These are phyloP conservation scores for Zaprionus capensis DNA, from an alignment of 1,140 invertebrate genomes.

Conservation along the genomic window DNA sequence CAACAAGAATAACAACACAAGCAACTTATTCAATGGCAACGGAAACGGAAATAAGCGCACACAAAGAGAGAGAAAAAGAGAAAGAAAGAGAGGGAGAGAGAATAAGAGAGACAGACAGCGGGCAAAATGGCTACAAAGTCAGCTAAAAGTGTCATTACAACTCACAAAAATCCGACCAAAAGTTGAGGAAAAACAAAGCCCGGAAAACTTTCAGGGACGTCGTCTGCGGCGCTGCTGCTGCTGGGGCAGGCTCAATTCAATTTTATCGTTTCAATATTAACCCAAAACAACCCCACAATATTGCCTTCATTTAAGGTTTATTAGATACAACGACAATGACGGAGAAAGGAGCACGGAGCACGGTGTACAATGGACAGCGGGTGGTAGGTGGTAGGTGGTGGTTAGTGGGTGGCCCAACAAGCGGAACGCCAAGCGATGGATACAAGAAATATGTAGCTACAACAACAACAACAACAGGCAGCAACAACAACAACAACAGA, in stretches of 20 bases:
- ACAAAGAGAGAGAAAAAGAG: background rate
- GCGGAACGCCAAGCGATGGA: slow-evolving; percentile 68
- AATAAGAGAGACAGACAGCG: background rate
- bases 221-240: slow-evolving; percentile 13
- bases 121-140: slow-evolving; percentile 76
- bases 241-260: slow-evolving; percentile 79
- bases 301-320: slow-evolving; percentile 84
- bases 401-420: slow-evolving; percentile 46
- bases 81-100: background rate
- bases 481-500: slow-evolving; percentile 17
- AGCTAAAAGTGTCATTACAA: slow-evolving; percentile 81
- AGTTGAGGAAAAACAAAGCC: slow-evolving; percentile 50
- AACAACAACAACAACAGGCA: slow-evolving; percentile 11
- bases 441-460: slow-evolving; percentile 71
- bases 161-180: slow-evolving; percentile 63
- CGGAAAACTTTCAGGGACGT: slow-evolving; percentile 69
- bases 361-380: slow-evolving; percentile 11
- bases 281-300: slow-evolving; percentile 84
- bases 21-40: slow-evolving; percentile 47
- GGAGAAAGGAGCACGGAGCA: slow-evolving; percentile 27
- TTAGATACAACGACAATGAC: slow-evolving; percentile 75
- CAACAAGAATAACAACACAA: slow-evolving; percentile 27
- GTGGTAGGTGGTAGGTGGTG: background rate
- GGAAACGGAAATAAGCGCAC: slow-evolving; percentile 63
- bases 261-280: slow-evolving; percentile 84